A percentile compares a stretch with the other conserved stretches of the same genome.
These are phyloP conservation scores for Lepidurus couesii DNA, from an alignment of 1,140 invertebrate genomes.

Conservation along the genomic window DNA sequence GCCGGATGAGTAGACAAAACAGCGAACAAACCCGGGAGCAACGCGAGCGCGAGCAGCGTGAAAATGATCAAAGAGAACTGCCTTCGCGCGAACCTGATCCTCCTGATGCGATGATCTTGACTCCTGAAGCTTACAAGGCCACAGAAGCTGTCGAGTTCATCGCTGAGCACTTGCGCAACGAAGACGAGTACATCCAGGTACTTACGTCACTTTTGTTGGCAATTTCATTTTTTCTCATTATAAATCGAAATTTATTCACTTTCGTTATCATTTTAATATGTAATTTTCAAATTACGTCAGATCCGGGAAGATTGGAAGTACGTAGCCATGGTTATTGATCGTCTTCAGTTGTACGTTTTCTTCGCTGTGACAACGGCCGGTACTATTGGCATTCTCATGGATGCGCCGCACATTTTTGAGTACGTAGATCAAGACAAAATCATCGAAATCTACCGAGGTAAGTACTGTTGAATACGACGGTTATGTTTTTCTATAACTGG, in stretches of 20 bases:
- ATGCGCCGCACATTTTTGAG: conserved; percentile 98
- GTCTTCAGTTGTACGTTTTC: conserved; percentile 93
- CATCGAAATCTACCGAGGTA: conserved; percentile 88
- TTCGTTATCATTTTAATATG: background rate
- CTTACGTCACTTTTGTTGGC: conserved; percentile 30
- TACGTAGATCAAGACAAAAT: conserved; percentile 95
- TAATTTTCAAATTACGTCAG: conserved; percentile 52
- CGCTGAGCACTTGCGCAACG: conserved; percentile 92
- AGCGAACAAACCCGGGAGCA: conserved; percentile 44
- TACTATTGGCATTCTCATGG: conserved; percentile 95
- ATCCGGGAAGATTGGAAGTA: conserved; percentile 99
- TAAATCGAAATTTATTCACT: background rate
- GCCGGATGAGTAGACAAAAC: conserved; percentile 82
- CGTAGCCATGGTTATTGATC: conserved; percentile 98
- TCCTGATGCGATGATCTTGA: conserved; percentile 79
- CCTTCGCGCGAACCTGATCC: conserved; percentile 53
- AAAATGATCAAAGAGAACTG: conserved; percentile 31
- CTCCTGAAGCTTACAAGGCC: conserved; percentile 80
- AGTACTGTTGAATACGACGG: conserved; percentile 41
- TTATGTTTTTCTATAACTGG: background rate
- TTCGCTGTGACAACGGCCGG: conserved; percentile 91
- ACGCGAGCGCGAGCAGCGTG: conserved; percentile 43
- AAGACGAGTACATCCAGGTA: conserved; percentile 95
- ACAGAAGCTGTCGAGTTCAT: conserved; percentile 97
- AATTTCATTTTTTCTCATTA: background rate